These are phyloP conservation scores for Enteromius thamalakanensis DNA, from an alignment of 2,797 vertebrate species.

Conservation along the genomic window DNA sequence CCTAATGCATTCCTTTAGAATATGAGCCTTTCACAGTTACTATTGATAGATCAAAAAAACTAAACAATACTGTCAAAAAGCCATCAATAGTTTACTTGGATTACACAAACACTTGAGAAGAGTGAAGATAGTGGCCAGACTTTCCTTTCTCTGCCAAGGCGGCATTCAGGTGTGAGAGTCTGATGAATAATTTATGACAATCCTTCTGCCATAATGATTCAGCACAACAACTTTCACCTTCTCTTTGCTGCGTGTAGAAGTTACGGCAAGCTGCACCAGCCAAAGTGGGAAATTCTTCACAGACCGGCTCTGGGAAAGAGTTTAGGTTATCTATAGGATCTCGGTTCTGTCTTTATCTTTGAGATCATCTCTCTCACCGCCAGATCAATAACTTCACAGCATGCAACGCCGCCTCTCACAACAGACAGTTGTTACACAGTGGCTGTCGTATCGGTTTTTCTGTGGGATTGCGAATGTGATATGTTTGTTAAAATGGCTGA, in stretches of 20 bases:
- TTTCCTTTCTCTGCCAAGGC: slow-evolving; percentile 30
- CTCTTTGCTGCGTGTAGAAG: neutral
- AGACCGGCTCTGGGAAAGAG: neutral
- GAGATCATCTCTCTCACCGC: slow-evolving; percentile 35
- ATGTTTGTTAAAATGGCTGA: neutral
- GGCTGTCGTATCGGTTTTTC: slow-evolving; percentile 12
- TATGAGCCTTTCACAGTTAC: neutral
- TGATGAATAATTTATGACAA: slow-evolving; percentile 54
- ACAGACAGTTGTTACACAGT: slow-evolving; percentile 16
- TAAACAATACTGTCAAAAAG: slow-evolving; percentile 22
- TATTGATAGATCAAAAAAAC: slow-evolving; percentile 18
- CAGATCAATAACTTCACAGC: slow-evolving; percentile 44
- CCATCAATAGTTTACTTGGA: slow-evolving; percentile 33
- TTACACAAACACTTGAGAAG: slow-evolving; percentile 37
- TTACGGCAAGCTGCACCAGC: neutral
- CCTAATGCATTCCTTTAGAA: neutral
- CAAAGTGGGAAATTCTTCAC: slow-evolving; percentile 32
- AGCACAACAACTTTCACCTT: slow-evolving; percentile 43
- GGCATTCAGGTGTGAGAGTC: slow-evolving; percentile 47
- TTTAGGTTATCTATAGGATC: slow-evolving; percentile 28
- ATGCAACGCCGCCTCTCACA: slow-evolving; percentile 4
- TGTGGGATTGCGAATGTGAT: slow-evolving; percentile 7
- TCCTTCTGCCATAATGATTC: slow-evolving; percentile 42
- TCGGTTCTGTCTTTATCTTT: slow-evolving; percentile 28
- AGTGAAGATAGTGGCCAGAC: slow-evolving; percentile 23